phyloP scores from a whole-genome alignment of 2,888 invertebrate species.

The Danaus chrysippus region DNA sequence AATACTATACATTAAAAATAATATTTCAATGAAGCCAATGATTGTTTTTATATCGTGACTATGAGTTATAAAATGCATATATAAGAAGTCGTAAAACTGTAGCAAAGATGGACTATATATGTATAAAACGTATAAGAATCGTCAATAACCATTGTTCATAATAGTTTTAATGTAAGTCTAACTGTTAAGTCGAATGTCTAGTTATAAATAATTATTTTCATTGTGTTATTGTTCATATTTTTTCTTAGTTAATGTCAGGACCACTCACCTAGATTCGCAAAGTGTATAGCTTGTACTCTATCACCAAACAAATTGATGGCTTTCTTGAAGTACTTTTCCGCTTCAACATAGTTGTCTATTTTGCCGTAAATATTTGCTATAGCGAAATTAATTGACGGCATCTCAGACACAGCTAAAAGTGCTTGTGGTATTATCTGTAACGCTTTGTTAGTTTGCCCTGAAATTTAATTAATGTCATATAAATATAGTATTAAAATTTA shows the following conservation, averaged over 20 bases:
- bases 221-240: too few relatives aligned
- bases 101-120: too few relatives aligned
- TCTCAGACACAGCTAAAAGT: conserved; percentile 83
- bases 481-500: neutral
- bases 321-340: conserved; percentile 88
- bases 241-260: too few relatives aligned
- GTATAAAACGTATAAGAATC: too few relatives aligned
- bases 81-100: too few relatives aligned
- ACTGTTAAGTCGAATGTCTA: too few relatives aligned
- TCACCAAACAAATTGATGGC: conserved; percentile 82
- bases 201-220: too few relatives aligned
- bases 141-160: too few relatives aligned
- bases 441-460: conserved; percentile 84
- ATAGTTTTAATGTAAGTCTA: too few relatives aligned
- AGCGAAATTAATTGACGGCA: conserved; percentile 90
- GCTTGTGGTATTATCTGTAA: conserved; percentile 84
- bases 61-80: too few relatives aligned
- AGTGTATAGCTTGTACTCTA: conserved; percentile 87
- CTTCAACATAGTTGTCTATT: conserved; percentile 84
- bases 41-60: too few relatives aligned
- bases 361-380: conserved; percentile 94
- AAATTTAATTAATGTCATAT: conserved; percentile 27
- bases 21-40: neutral
- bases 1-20: neutral
- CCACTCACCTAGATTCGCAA: conserved; percentile 90